Percentiles rank a stretch among this genome's conserved stretches.
Evolutionary conservation across 2,888 invertebrate genomes (phyloP).

Genomic region (Eurytoma adleriae): DNA sequence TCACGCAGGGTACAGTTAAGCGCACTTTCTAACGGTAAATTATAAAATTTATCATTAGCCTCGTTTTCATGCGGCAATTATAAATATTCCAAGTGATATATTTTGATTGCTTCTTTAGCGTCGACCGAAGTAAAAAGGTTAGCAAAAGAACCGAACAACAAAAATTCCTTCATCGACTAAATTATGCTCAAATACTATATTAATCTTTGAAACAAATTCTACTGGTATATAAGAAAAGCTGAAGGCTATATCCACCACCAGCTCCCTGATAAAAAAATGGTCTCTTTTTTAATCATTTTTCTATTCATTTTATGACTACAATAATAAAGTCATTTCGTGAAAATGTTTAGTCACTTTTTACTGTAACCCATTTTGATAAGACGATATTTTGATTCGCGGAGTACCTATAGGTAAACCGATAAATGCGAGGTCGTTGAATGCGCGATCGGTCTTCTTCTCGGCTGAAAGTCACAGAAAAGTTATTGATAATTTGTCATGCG

Average conservation of each 20-base stretch:
- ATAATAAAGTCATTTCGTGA: too few relatives aligned
- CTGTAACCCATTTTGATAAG: too few relatives aligned
- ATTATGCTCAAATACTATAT: too few relatives aligned
- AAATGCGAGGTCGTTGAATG: slow-evolving; percentile 42
- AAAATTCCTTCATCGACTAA: neutral
- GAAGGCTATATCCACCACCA: too few relatives aligned
- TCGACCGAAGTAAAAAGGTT: neutral
- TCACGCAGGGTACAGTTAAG: too few relatives aligned
- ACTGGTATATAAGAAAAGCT: too few relatives aligned
- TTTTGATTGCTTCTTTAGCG: neutral
- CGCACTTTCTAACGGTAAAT: neutral
- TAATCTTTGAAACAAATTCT: too few relatives aligned
- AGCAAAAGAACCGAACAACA: neutral
- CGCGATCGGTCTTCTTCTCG: slow-evolving; percentile 65
- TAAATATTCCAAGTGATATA: neutral
- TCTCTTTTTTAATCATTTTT: too few relatives aligned
- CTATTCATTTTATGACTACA: too few relatives aligned
- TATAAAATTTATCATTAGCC: slow-evolving; percentile 7
- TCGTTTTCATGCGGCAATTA: neutral
- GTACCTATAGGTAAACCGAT: slow-evolving; percentile 20
- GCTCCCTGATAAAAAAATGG: too few relatives aligned
- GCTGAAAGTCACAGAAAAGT: slow-evolving; percentile 60
- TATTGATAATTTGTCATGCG: slow-evolving; percentile 69
- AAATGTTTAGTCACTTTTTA: too few relatives aligned
- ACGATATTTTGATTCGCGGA: neutral